Evolutionary conservation across 2,888 invertebrate genomes (phyloP).

Genomic region (Leucophenga montana): DNA sequence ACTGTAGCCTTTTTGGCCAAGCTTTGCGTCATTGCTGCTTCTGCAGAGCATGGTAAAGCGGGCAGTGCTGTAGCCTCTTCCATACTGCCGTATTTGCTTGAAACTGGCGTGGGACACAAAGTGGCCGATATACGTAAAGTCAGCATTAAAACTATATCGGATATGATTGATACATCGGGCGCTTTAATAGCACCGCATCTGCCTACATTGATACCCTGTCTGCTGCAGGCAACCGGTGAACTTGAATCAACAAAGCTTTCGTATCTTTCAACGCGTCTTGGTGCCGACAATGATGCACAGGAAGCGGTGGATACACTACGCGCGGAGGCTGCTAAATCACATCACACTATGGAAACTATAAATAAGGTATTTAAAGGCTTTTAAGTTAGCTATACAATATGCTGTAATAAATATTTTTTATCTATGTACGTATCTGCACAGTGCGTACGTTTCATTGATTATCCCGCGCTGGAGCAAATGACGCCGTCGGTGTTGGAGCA

Average conservation of each 20-base stretch:
- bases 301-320: slow-evolving; percentile 86
- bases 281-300: slow-evolving; percentile 80
- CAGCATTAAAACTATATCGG: slow-evolving; percentile 88
- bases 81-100: slow-evolving; percentile 86
- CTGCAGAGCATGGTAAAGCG: slow-evolving; percentile 80
- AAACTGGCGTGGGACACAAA: slow-evolving; percentile 84
- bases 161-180: slow-evolving; percentile 88
- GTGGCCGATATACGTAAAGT: slow-evolving; percentile 86
- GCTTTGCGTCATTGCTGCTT: slow-evolving; percentile 83
- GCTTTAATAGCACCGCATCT: slow-evolving; percentile 86
- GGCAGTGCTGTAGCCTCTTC: slow-evolving; percentile 82
- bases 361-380: slow-evolving; percentile 77
- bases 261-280: slow-evolving; percentile 83
- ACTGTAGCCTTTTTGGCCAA: slow-evolving; percentile 83
- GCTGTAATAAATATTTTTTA: slow-evolving; percentile 5
- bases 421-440: slow-evolving; percentile 53
- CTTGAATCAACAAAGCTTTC: slow-evolving; percentile 86
- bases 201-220: slow-evolving; percentile 84
- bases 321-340: slow-evolving; percentile 86
- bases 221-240: slow-evolving; percentile 90
- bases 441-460: slow-evolving; percentile 84
- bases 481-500: slow-evolving; percentile 88
- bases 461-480: slow-evolving; percentile 83
- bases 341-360: slow-evolving; percentile 91
- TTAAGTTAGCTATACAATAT: too few relatives aligned